Conservation (phyloP, 2,113 vertebrate species). For the Rhipidura dahli region DNA sequence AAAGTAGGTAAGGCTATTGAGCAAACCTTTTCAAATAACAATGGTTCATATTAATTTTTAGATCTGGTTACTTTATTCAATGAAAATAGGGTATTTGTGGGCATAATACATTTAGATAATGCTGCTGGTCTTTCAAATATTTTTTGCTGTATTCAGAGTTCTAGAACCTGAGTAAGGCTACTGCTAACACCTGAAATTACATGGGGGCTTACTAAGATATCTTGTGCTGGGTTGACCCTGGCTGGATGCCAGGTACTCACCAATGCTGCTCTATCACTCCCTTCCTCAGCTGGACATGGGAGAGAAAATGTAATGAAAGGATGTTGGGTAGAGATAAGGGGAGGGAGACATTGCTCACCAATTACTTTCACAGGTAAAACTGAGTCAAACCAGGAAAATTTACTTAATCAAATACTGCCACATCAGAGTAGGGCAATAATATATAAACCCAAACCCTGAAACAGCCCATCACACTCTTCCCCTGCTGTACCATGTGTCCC, state of each 20-base stretch:
- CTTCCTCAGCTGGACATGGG: not conserved
- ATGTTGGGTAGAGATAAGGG: too few relatives aligned
- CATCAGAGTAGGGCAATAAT: not conserved
- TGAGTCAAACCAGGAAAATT: not conserved
- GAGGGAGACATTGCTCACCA: not conserved
- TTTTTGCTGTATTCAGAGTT: not conserved
- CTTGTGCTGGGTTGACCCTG: not conserved
- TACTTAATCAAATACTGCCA: not conserved
- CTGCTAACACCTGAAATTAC: not conserved
- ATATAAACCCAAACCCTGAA: not conserved
- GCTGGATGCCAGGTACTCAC: not conserved
- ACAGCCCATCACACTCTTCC: too few relatives aligned
- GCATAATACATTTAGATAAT: accelerated
- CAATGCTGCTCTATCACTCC: not conserved
- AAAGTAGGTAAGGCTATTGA: not conserved
- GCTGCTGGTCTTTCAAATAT: accelerated
- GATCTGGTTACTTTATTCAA: not conserved
- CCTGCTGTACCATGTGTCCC: not conserved
- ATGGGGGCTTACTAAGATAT: accelerated
- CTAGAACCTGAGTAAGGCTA: not conserved
- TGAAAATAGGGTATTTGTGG: not conserved
- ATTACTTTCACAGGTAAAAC: not conserved
- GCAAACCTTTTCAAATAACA: not conserved
- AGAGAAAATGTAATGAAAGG: not conserved
- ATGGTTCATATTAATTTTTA: not conserved